Conservation (phyloP, 2,888 invertebrate species). For the Steinernema hermaphroditum region DNA sequence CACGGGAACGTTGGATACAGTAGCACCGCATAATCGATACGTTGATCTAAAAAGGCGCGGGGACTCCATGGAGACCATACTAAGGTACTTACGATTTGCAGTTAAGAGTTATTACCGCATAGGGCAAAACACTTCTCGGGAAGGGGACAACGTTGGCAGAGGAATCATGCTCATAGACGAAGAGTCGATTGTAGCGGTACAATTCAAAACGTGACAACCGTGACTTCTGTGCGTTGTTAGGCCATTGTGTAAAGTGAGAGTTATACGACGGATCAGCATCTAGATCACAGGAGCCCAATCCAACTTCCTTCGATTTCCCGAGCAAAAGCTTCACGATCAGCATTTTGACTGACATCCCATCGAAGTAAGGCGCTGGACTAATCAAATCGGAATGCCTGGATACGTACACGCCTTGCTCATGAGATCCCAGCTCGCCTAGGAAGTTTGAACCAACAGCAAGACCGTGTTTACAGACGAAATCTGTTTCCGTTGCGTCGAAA, state of each 20-base stretch:
- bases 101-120: neutral
- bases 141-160: neutral
- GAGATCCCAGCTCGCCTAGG: slow-evolving; percentile 33
- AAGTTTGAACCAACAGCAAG: slow-evolving; percentile 32
- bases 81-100: neutral
- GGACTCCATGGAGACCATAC: neutral
- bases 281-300: neutral
- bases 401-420: slow-evolving; percentile 34
- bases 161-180: neutral
- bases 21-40: neutral
- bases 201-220: slow-evolving; percentile 28
- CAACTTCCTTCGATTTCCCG: slow-evolving; percentile 30
- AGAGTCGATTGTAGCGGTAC: slow-evolving; percentile 29
- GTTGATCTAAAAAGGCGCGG: neutral
- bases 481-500: slow-evolving; percentile 24
- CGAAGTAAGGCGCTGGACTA: slow-evolving; percentile 32
- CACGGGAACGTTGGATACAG: neutral
- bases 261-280: slow-evolving; percentile 34
- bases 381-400: slow-evolving; percentile 35
- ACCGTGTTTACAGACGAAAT: neutral
- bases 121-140: neutral
- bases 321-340: slow-evolving; percentile 36
- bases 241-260: slow-evolving; percentile 27
- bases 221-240: neutral
- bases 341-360: slow-evolving; percentile 26